A percentile compares a stretch with the other conserved stretches of the same genome.
phyloP scores from a whole-genome alignment of 2,797 vertebrate species.

The Myoxocephalus aenaeus region DNA sequence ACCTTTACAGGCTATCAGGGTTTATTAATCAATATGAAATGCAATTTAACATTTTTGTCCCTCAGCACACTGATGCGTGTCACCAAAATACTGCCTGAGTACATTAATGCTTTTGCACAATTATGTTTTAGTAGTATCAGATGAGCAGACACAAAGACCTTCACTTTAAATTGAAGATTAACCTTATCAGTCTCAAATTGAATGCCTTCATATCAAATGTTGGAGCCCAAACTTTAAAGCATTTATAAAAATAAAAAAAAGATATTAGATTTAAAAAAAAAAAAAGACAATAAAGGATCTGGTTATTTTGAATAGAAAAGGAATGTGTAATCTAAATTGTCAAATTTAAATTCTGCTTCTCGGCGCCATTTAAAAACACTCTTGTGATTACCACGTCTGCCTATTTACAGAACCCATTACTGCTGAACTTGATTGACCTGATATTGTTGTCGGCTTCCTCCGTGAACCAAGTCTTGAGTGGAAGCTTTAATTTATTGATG shows the following conservation, averaged over 20 bases:
- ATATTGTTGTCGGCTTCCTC: slow-evolving; percentile 31
- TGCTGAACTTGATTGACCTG: slow-evolving; percentile 17
- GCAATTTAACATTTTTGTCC: no score
- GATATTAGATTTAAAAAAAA: background rate
- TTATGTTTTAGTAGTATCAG: background rate
- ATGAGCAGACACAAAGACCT: background rate
- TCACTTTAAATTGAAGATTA: background rate
- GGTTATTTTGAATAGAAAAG: background rate
- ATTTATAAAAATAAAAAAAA: background rate
- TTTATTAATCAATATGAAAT: background rate
- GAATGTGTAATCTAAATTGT: background rate
- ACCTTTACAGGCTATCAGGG: background rate
- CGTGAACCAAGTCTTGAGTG: slow-evolving; percentile 25
- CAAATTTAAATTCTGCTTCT: background rate
- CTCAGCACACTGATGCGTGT: background rate
- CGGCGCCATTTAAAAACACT: background rate
- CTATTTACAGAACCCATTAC: background rate
- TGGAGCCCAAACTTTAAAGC: background rate
- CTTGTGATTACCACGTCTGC: background rate
- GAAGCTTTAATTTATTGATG: slow-evolving; percentile 76
- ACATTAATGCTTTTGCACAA: background rate
- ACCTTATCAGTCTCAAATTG: background rate
- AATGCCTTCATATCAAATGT: background rate
- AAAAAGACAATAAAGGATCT: background rate
- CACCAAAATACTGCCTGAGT: background rate